These are phyloP conservation scores for Eulemur macaco DNA, from an alignment of 2,113 vertebrate species.

Conservation along the genomic window DNA sequence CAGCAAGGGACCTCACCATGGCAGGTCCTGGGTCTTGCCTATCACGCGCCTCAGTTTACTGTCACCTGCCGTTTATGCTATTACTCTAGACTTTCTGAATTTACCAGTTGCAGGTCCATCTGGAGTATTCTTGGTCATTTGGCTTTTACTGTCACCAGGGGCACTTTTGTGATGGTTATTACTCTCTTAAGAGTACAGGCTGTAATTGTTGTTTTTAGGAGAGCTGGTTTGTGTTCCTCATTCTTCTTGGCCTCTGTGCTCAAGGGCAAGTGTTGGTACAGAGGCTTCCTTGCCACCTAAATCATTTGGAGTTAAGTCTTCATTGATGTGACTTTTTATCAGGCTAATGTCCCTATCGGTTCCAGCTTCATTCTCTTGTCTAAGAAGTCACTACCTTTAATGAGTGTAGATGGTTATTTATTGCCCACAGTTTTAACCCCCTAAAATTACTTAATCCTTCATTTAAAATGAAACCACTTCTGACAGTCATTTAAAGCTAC, in stretches of 20 bases:
- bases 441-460: background rate
- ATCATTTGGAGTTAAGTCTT: slow-evolving; percentile 2
- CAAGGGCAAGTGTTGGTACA: background rate
- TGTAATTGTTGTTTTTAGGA: background rate
- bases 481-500: background rate
- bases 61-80: background rate
- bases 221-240: background rate
- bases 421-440: background rate
- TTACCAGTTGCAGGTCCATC: background rate
- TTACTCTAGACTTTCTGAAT: background rate
- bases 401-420: background rate
- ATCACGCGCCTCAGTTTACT: background rate
- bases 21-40: background rate
- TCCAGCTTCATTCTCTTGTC: background rate
- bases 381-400: background rate
- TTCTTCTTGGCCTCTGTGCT: background rate
- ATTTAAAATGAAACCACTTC: background rate
- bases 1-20: background rate
- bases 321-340: background rate
- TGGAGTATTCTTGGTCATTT: background rate
- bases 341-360: background rate
- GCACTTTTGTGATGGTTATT: background rate
- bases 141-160: background rate
- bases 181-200: background rate
- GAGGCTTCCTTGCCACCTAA: background rate